Conservation (phyloP, 2,113 vertebrate species). For the Oophaga pumilio region DNA sequence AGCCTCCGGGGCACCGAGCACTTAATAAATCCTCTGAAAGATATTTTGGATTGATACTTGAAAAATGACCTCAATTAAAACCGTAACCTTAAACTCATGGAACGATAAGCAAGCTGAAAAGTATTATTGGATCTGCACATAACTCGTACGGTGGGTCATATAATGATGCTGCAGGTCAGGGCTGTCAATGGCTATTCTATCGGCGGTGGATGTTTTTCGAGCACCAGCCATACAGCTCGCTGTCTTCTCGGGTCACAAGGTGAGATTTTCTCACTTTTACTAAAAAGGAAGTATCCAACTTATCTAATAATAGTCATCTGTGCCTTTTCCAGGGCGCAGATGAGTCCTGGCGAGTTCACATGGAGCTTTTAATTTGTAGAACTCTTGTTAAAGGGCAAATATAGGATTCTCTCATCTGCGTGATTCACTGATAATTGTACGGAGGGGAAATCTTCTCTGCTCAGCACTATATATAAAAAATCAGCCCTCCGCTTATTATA, state of each 20-base stretch:
- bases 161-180: conserved; percentile 22
- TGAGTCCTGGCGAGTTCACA: neutral
- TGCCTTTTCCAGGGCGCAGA: neutral
- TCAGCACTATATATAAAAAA: neutral
- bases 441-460: neutral
- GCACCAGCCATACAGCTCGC: neutral
- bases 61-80: conserved; percentile 52
- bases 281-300: neutral
- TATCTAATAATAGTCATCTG: conserved; percentile 9
- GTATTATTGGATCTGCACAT: conserved; percentile 21
- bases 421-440: neutral
- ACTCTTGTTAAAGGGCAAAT: neutral
- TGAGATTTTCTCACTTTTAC: conserved; percentile 5
- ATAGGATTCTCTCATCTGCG: neutral
- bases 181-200: conserved; percentile 10
- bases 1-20: neutral
- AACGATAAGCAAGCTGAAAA: neutral
- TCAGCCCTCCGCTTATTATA: neutral
- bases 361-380: neutral
- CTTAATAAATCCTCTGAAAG: neutral
- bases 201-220: neutral
- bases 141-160: conserved; percentile 17
- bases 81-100: conserved; percentile 31
- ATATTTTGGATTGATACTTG: conserved; percentile 24
- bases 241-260: neutral